Evolutionary conservation across 2,888 invertebrate genomes (phyloP).

Genomic region (Lochmaea crataegi): DNA sequence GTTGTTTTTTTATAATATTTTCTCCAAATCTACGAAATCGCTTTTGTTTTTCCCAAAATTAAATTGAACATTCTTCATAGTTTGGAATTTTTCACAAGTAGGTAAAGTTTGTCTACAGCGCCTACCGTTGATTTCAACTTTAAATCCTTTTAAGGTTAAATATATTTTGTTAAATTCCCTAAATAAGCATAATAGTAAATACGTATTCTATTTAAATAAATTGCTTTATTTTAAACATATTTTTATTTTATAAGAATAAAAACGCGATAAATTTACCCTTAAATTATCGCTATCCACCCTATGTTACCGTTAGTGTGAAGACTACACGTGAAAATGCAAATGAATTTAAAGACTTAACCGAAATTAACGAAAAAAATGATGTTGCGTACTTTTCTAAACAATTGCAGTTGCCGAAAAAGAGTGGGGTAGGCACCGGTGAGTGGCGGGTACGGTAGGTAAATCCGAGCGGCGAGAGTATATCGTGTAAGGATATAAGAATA

Average conservation of each 20-base stretch:
- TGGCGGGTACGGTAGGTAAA: conserved; percentile 17
- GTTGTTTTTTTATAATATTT: too few relatives aligned
- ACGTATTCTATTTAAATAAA: too few relatives aligned
- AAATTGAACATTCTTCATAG: too few relatives aligned
- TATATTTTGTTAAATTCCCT: too few relatives aligned
- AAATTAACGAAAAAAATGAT: conserved; percentile 31
- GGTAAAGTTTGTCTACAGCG: too few relatives aligned
- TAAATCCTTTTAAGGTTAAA: too few relatives aligned
- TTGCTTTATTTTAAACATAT: too few relatives aligned
- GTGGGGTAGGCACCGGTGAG: conserved; percentile 1
- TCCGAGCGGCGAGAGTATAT: conserved; percentile 3
- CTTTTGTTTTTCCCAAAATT: too few relatives aligned
- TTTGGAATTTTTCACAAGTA: too few relatives aligned
- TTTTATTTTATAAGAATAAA: not conserved
- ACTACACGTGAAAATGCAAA: conserved; percentile 26
- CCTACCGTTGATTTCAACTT: too few relatives aligned
- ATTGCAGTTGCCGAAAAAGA: conserved; percentile 23
- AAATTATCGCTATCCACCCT: not conserved
- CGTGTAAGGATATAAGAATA: conserved; percentile 26
- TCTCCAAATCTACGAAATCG: too few relatives aligned
- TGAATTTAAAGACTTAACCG: conserved; percentile 27
- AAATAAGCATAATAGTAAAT: too few relatives aligned
- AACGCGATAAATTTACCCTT: not conserved
- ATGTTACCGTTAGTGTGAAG: not conserved
- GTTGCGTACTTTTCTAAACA: conserved; percentile 30